phyloP scores from a whole-genome alignment of 1,140 invertebrate species.

The Callitettix versicolor region DNA sequence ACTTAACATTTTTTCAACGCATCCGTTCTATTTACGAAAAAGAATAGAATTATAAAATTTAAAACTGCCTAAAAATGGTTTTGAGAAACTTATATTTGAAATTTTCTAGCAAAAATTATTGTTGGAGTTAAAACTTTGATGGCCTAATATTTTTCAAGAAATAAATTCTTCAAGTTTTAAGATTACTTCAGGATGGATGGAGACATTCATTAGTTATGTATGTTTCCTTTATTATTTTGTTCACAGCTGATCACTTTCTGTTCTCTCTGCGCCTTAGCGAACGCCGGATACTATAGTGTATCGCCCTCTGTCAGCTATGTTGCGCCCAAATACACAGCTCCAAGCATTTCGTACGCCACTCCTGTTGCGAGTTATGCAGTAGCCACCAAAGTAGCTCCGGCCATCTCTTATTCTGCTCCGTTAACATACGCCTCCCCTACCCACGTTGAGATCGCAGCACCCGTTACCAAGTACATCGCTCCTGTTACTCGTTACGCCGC shows the following conservation, averaged over 20 bases:
- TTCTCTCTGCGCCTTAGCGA: conserved; percentile 27
- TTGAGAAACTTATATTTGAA: too few species aligned
- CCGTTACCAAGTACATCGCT: not conserved
- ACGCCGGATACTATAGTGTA: conserved; percentile 6
- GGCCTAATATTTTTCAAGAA: too few species aligned
- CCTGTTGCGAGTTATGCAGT: conserved; percentile 23
- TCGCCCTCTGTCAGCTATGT: not conserved
- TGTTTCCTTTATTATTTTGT: too few species aligned
- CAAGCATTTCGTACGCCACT: conserved; percentile 19
- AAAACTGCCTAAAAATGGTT: too few species aligned
- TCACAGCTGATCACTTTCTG: conserved; percentile 8
- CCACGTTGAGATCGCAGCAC: conserved; percentile 19
- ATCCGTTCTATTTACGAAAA: too few species aligned
- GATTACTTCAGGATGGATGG: too few species aligned
- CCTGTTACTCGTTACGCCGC: conserved; percentile 1
- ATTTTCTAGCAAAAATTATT: too few species aligned
- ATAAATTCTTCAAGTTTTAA: too few species aligned
- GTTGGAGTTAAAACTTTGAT: too few species aligned
- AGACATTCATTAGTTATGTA: too few species aligned
- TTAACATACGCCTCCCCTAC: conserved; percentile 13
- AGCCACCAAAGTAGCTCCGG: conserved; percentile 20
- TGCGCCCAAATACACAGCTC: conserved; percentile 16
- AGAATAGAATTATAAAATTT: too few species aligned
- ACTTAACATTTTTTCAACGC: too few species aligned
- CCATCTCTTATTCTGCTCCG: conserved; percentile 17